Evolutionary conservation across 1,140 invertebrate genomes (phyloP), one percentile per base, ranked within the genome.

Genomic region (Tetranychus urticae): DNA sequence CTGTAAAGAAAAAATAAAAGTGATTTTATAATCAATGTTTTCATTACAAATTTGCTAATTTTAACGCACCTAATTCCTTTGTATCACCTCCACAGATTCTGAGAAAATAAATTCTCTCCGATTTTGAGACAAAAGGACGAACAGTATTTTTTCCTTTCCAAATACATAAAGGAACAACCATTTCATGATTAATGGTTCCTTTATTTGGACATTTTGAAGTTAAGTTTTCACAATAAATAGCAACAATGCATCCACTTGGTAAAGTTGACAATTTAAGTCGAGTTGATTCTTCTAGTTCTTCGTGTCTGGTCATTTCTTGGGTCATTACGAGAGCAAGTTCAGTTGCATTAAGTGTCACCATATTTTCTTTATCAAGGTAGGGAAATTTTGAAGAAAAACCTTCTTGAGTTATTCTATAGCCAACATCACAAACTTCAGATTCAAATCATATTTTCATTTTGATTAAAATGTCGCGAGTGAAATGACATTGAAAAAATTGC

Each of bases 61-160:
- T 47, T 14, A 2, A 47, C 47, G 46, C n/a, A 47, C 46, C 61
- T 54, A 47, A 10, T n/a, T 50, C 47, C 12, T 35, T 34, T 52
- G 48, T 79, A 72, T 90, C 85, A 46, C 80, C 82, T 8, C 87
- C 87, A 65, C 88, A 77, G 58, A 94, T 71, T 13, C 88, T 73
- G 42, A 94, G 73, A 65, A 84, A 85, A 74, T 94, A 89, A 42
- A 88, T 77, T 31, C 87, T 80, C 69, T 90, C 88, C 64, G 81
- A 77, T 58, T 81, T 76, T 34, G 85, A 80, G 23, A 90, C 82
- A 71, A 93, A 96, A 14, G 84, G 86, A 42, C 88, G 77, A 35
- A 91, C 70, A 6, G 87, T 88, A 62, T 80, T 81, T 10, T 80
- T 83, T n/a, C 90, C 90, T 67, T 83, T 79, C 88, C 90, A 94